Base-by-base conservation (phyloP, 2,888 invertebrate genomes). In the Leucophenga montana region DNA sequence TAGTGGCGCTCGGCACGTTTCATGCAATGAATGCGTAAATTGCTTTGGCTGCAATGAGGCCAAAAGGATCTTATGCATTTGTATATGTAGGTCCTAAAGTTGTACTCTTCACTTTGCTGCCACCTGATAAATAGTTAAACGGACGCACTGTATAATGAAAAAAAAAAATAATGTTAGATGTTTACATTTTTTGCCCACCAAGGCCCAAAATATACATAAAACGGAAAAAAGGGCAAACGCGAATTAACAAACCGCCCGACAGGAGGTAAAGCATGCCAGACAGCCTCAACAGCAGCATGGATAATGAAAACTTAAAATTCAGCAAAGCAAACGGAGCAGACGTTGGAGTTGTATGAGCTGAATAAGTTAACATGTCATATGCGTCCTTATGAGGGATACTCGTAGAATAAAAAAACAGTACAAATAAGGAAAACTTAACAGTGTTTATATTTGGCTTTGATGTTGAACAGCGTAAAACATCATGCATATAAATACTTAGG, bases 1-100 rank as follows among this genome's bases (percentile, higher is more conserved):
- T 78, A 77, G 74, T 75, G 77, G 67, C 77, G 78, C 39, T 3
- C 71, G 67, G 78, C 82, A 80, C 80, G 80, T 82, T 82, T 77
- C 77, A 66, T 78, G 73, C 62, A 39, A 72, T 62, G 72, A 72
- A 80, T 73, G 77, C 78, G 80, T 76, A 77, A 81, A 80, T 78
- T 76, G 80, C 80, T 77, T 82, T 78, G 80, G 71, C 72, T 71
- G 77, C 77, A 74, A 68, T 74, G 27, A 56, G 56, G 6, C 20
- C 56, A 27, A 20, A 56, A 56, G 22, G 5, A 14, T 8, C 56
- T 56, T 56, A 22, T 14, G 56, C 22, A 14, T 27, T 20, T 22
- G 56, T 54, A 18, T 54, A 20, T 54, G 33, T 56, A 22, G 22
- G 54, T 39, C 39, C 8, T 39, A 5, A 39, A 39, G 39, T 39